Evolutionary conservation across 64 coral and sea anemone genomes (phyloP).

Genomic region (Trachythela sp.): DNA sequence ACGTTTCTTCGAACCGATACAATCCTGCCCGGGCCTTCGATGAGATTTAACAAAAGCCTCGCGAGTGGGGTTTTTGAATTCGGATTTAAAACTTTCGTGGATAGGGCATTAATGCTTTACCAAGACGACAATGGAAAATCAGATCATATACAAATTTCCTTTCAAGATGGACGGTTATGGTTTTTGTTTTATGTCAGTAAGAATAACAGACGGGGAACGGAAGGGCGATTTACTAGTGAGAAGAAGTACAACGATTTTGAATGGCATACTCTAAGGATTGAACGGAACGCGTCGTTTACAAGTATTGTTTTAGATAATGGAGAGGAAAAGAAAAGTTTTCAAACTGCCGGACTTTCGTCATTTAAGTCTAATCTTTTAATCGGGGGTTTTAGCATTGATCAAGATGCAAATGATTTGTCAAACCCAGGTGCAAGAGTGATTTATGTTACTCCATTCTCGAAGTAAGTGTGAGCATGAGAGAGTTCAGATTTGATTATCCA

Average conservation of each 20-base stretch:
- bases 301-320: not conserved
- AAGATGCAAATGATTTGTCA: not conserved
- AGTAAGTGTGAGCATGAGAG: not conserved
- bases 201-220: not conserved
- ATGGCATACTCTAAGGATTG: not conserved
- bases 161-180: not conserved
- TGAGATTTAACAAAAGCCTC: not conserved
- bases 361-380: not conserved
- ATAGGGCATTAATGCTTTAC: not conserved
- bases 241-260: not conserved
- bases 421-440: not conserved
- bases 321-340: not conserved
- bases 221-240: not conserved
- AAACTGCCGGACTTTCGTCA: not conserved
- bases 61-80: not conserved
- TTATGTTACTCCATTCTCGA: not conserved
- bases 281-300: not conserved
- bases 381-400: not conserved
- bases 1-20: not conserved
- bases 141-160: not conserved
- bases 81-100: not conserved
- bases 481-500: too few species aligned
- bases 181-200: not conserved
- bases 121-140: not conserved
- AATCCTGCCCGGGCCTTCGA: not conserved